Evolutionary conservation across 1,140 invertebrate genomes (phyloP).

Genomic region (Colletes gigas): DNA sequence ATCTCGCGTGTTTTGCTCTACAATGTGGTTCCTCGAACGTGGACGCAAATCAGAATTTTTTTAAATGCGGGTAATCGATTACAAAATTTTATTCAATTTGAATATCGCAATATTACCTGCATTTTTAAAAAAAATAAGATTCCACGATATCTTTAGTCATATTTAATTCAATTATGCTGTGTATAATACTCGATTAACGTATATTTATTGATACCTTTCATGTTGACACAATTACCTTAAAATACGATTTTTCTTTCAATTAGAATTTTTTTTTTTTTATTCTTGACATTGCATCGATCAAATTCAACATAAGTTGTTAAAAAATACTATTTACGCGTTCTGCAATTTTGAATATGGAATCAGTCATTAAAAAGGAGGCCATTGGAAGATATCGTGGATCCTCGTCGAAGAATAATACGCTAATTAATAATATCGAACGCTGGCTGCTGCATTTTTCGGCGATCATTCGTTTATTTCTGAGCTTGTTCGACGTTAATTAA

Average conservation of each 20-base stretch:
- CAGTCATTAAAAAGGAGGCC: background rate
- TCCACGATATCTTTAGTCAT: background rate
- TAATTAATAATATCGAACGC: too few species aligned
- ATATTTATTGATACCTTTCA: too few species aligned
- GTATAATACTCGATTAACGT: too few species aligned
- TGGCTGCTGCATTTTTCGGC: background rate
- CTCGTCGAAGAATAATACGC: background rate
- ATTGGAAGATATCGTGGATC: background rate
- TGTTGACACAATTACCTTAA: too few species aligned
- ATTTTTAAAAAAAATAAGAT: background rate
- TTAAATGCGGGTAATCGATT: background rate
- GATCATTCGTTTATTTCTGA: constrained; percentile 47
- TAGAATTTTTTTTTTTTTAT: too few species aligned
- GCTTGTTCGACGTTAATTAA: constrained; percentile 50
- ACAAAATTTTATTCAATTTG: too few species aligned
- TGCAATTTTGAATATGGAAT: too few species aligned
- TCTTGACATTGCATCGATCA: too few species aligned
- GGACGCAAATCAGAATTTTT: background rate
- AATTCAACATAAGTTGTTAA: too few species aligned
- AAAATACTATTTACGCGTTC: too few species aligned
- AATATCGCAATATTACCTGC: background rate
- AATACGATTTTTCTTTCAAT: too few species aligned
- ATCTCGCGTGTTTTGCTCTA: background rate
- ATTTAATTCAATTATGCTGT: too few species aligned
- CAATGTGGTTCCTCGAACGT: constrained; percentile 6